Conservation (phyloP, 1,140 invertebrate genomes). For the Drosophila melanica region DNA sequence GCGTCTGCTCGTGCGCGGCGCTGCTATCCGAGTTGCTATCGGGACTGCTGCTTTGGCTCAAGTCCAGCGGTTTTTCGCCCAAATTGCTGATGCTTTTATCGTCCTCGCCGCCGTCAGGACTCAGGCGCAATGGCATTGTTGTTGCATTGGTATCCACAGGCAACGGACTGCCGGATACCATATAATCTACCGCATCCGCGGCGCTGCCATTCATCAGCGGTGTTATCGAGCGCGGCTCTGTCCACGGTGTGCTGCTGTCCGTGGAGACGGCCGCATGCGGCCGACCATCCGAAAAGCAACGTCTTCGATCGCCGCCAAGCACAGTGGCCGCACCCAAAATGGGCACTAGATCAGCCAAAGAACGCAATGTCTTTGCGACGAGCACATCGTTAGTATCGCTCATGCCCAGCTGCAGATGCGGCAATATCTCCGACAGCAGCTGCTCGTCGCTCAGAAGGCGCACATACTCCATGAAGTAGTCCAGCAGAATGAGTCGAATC, state of each 20-base stretch:
- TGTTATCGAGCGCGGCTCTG: slow-evolving; percentile 80
- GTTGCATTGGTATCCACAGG: slow-evolving; percentile 53
- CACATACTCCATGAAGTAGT: slow-evolving; percentile 89
- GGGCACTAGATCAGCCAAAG: slow-evolving; percentile 92
- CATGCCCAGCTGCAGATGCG: slow-evolving; percentile 91
- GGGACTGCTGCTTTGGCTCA: slow-evolving; percentile 6
- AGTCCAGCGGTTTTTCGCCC: slow-evolving; percentile 52
- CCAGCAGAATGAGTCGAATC: slow-evolving; percentile 88
- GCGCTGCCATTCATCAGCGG: slow-evolving; percentile 67
- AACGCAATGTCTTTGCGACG: slow-evolving; percentile 90
- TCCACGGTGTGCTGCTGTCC: slow-evolving; percentile 44
- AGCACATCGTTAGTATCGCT: slow-evolving; percentile 92
- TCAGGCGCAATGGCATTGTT: slow-evolving; percentile 88
- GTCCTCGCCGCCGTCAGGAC: slow-evolving; percentile 92
- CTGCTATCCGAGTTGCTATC: slow-evolving; percentile 18
- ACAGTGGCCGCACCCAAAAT: slow-evolving; percentile 91
- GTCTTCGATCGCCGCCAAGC: slow-evolving; percentile 91
- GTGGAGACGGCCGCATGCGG: slow-evolving; percentile 85
- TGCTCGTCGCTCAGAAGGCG: slow-evolving; percentile 89
- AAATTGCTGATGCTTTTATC: slow-evolving; percentile 84
- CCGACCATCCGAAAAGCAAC: slow-evolving; percentile 92
- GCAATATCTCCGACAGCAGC: slow-evolving; percentile 88
- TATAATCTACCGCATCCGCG: slow-evolving; percentile 60
- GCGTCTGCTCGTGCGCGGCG: slow-evolving; percentile 39
- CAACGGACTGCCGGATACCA: slow-evolving; percentile 75